These are phyloP conservation scores for Nebria brevicollis DNA, from an alignment of 2,888 invertebrate genomes.

Conservation along the genomic window DNA sequence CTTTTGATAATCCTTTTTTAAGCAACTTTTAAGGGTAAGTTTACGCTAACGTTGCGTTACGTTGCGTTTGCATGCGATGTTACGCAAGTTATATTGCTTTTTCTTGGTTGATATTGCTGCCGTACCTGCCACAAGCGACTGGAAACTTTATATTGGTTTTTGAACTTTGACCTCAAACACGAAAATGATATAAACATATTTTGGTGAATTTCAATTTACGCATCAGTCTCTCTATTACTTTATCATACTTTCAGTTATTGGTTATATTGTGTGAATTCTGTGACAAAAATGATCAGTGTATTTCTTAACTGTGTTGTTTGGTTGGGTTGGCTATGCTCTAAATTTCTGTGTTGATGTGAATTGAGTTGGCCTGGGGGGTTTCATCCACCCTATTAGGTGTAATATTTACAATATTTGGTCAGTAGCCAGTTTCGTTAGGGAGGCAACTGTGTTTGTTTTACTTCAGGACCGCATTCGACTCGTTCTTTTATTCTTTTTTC, in stretches of 20 bases:
- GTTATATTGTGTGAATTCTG: neutral
- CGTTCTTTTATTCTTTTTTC: neutral
- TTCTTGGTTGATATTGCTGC: constrained; percentile 34
- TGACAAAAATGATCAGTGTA: neutral
- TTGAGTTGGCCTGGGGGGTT: neutral
- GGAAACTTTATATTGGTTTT: constrained; percentile 46
- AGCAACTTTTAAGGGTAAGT: constrained; percentile 36
- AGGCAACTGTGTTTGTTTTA: constrained; percentile 17
- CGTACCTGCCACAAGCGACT: constrained; percentile 2
- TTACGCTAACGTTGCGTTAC: constrained; percentile 32
- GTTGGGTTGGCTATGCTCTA: neutral
- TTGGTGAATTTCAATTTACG: constrained; percentile 43
- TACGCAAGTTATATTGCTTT: constrained; percentile 46
- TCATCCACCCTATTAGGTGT: constrained; percentile 38
- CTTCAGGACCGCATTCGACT: neutral
- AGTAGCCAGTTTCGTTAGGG: constrained; percentile 39
- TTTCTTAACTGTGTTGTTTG: neutral
- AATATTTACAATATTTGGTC: constrained; percentile 47
- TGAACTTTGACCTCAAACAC: constrained; percentile 42
- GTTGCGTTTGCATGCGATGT: constrained; percentile 40
- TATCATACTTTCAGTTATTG: neutral
- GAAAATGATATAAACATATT: constrained; percentile 45
- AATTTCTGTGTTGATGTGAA: neutral
- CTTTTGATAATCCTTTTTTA: constrained; percentile 5
- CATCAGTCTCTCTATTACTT: neutral